Evolutionary conservation across 2,888 invertebrate species (phyloP), one percentile per base, ranked within the genome.

Genomic region (Erebia ligea): DNA sequence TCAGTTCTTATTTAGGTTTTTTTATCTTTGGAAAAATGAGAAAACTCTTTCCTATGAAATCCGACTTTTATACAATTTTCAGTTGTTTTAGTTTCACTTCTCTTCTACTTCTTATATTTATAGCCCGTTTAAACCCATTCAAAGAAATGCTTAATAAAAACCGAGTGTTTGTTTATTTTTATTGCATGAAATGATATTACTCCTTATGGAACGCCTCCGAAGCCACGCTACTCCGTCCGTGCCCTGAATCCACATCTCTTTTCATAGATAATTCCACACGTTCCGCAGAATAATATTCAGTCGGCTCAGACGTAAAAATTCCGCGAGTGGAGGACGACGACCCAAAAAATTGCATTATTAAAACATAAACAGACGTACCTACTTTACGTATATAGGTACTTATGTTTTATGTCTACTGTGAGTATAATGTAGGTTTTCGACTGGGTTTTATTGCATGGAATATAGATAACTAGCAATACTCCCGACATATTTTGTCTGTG

Each of bases 271-370:
- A 72, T 73, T 72, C 67, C 69, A 54, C 65, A 69, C 72, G 65
- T 58, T 68, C 72, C 65, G 19, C 69, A 58, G 13, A 62, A 69
- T 72, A 71, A 73, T 69, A 74, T 74, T 69, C 69, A 72, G 72
- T 72, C 58, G 62, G 69, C 72, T 65, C 34, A 56, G 62, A 62
- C 69, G 62, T 72, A 74, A 74, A 68, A 69, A 73, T 75, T 66
- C 63, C 64, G 67, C 66, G 66, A 63, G 58, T 65, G 67, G 66
- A 64, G 56, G 56, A 70, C 62, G 74, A 70, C 71, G 75, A 71
- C 70, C 73, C 75, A 69, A 74, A 76, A 76, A 73, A 76, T 74
- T 78, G 72, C 72, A 74, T 73, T 76, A 75, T 76, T 77, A 76
- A 76, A 76, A 74, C 63, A 76, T 73, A 75, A 70, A 70, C 69